Base-by-base conservation (phyloP, 2,797 vertebrate genomes). In the Melanotaenia maccullochi region DNA sequence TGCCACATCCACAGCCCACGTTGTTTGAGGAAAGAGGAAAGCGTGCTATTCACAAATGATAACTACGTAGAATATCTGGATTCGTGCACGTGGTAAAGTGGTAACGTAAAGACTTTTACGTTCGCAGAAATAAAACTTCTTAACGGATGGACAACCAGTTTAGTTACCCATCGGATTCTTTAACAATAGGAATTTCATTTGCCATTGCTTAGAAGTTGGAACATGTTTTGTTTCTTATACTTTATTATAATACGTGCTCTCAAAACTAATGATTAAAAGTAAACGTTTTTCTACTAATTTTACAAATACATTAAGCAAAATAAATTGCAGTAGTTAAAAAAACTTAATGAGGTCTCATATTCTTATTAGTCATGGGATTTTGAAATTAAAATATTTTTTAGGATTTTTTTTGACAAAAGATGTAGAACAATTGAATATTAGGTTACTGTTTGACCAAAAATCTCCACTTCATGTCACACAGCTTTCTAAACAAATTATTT, bases 1-100 rank as follows among this genome's bases (percentile, higher is more conserved):
- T 92, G 92, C 91, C 92, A 93, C 92, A 92, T 93, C 90, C 79
- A 89, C 92, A 92, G 67, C 84, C 76, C 86, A 90, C 87, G 82
- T 73, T 89, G 65, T 28, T 60, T 44, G 42, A 22, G 47, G 49
- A 63, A 59, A 2, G 56, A 22, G 6, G 24, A 1, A 36, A 30
- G 0, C 0, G 18, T 22, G 70, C 24, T n/a, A 91, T 83, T 78
- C 89, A 73, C 65, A 14, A 72, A 89, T 0, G 3, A 16, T 0
- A 1, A 7, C 0, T 82, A 78, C 88, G 88, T 63, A 75, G 0
- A 2, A 42, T 61, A n/a, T 58, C n/a, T 0, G 1, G 0, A 1
- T n/a, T 59, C 28, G 57, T 9, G 0, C 0, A 18, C 0, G 24
- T 14, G 0, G 1, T 4, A 30, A 30, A 6, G 30, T 33, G 30